These are phyloP conservation scores for Chouioia cunea DNA, from an alignment of 2,888 invertebrate genomes.

Conservation along the genomic window DNA sequence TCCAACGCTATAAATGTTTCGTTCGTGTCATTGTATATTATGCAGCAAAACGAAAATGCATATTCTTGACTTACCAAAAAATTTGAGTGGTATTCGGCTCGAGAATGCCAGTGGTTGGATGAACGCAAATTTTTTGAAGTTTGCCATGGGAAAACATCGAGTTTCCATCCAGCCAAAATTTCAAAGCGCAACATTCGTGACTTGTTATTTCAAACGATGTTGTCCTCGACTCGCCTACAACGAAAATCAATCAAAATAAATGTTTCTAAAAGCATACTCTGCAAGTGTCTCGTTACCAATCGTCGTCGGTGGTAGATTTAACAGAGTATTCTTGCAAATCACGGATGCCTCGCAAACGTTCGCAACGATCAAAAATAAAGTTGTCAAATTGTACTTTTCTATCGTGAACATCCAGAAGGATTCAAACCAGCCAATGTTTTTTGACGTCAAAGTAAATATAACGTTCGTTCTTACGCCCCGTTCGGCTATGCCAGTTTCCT, in stretches of 20 bases:
- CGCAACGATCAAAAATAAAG: constrained; percentile 75
- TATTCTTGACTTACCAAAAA: constrained; percentile 68
- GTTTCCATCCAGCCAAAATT: constrained; percentile 72
- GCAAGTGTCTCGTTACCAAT: constrained; percentile 19
- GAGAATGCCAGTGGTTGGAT: constrained; percentile 71
- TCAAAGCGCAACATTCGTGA: constrained; percentile 70
- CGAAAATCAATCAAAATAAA: background rate
- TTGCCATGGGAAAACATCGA: constrained; percentile 73
- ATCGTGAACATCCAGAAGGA: constrained; percentile 77
- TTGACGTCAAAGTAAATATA: constrained; percentile 77
- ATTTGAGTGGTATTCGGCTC: constrained; percentile 69
- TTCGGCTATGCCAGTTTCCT: constrained; percentile 73
- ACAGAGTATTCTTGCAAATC: background rate
- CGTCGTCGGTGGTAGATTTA: constrained; percentile 19
- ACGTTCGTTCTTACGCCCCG: constrained; percentile 74
- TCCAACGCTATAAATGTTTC: constrained; percentile 71
- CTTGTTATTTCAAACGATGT: constrained; percentile 71
- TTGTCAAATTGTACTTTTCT: constrained; percentile 71
- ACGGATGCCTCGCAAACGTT: constrained; percentile 31
- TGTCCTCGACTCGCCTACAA: constrained; percentile 64
- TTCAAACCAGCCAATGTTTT: constrained; percentile 75
- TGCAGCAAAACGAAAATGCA: background rate
- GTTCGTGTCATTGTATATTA: background rate
- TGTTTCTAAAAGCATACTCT: background rate
- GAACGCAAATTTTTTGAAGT: constrained; percentile 70